These are phyloP conservation scores for Panthera leo DNA, from an alignment of 2,113 vertebrate genomes.

Conservation along the genomic window DNA sequence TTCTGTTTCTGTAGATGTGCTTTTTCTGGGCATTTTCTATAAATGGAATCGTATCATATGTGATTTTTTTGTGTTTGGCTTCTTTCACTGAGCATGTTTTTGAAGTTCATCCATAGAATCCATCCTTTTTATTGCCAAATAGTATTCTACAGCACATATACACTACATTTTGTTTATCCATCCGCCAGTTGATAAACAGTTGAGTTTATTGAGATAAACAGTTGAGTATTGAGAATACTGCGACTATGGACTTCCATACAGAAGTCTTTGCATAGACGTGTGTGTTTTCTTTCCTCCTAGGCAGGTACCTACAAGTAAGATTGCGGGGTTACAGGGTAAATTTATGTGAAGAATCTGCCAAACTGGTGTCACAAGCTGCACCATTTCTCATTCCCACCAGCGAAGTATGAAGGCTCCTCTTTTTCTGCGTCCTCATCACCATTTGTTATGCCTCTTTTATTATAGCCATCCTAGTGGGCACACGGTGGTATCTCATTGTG, in stretches of 20 bases:
- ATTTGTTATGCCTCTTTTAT: neutral
- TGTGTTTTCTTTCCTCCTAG: conserved; percentile 38
- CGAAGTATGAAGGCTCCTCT: neutral
- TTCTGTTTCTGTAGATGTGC: neutral
- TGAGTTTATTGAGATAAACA: neutral
- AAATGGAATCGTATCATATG: neutral
- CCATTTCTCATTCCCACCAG: neutral
- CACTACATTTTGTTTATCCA: neutral
- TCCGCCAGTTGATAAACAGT: conserved; percentile 12
- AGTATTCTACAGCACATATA: neutral
- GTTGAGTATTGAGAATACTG: neutral
- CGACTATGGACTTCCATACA: neutral
- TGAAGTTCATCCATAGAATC: neutral
- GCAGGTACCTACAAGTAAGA: conserved; percentile 24
- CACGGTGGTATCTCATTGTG: neutral
- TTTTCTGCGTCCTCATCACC: neutral
- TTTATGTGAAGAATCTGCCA: conserved; percentile 33
- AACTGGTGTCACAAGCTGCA: neutral
- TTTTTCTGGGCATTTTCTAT: neutral
- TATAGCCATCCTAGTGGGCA: neutral
- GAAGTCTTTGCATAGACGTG: neutral
- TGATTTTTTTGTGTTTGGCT: neutral
- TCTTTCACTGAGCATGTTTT: neutral
- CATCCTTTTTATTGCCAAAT: conserved; percentile 19
- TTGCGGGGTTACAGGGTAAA: conserved; percentile 2